These are phyloP conservation scores for Atta colombica DNA, from an alignment of 1,140 invertebrate species.

Conservation along the genomic window DNA sequence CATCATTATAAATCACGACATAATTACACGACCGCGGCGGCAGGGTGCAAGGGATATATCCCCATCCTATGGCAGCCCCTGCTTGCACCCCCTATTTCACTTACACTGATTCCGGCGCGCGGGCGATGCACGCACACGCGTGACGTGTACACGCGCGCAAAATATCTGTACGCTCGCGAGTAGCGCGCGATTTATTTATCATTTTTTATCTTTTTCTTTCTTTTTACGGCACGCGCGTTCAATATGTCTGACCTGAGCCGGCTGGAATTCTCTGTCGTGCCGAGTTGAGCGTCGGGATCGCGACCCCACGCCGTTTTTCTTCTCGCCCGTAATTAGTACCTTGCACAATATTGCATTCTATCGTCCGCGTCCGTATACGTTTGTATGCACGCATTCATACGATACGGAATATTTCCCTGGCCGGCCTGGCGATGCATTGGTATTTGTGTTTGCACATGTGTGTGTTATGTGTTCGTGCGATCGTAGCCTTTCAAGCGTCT, in stretches of 20 bases:
- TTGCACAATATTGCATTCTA: constrained; percentile 37
- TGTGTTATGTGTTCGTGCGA: background rate
- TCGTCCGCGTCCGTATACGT: constrained; percentile 29
- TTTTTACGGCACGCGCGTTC: constrained; percentile 72
- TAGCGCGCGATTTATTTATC: constrained; percentile 35
- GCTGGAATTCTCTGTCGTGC: constrained; percentile 73
- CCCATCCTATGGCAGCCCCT: constrained; percentile 39
- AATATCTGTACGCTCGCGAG: constrained; percentile 23
- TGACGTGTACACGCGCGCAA: background rate
- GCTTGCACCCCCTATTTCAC: constrained; percentile 64
- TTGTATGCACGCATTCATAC: constrained; percentile 23
- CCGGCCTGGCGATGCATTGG: background rate
- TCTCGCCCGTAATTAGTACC: constrained; percentile 65
- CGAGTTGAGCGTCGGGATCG: constrained; percentile 63
- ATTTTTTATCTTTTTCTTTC: background rate
- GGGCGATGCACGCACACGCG: background rate
- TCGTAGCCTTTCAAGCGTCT: constrained; percentile 38
- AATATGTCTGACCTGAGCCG: constrained; percentile 69
- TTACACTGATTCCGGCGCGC: constrained; percentile 40
- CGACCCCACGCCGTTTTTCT: constrained; percentile 46
- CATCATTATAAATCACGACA: constrained; percentile 81
- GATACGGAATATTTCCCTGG: constrained; percentile 38
- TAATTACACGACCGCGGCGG: constrained; percentile 77
- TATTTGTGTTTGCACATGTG: background rate
- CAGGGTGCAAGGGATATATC: constrained; percentile 72